phyloP scores from a whole-genome alignment of 2,113 vertebrate species.

The Campylomormyrus tamandua region DNA sequence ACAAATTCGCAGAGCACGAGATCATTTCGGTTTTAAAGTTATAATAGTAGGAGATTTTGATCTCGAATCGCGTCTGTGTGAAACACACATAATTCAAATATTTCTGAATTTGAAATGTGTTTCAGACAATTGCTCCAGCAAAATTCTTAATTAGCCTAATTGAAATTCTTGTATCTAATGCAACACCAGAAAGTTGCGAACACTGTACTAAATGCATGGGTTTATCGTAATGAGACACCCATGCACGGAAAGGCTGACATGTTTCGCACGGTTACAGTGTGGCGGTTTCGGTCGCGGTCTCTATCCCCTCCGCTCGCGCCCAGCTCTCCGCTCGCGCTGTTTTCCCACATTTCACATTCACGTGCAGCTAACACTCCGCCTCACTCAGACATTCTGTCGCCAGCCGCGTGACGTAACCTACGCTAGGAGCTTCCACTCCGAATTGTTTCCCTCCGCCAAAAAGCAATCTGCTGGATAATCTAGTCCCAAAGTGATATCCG shows the following conservation, averaged over 20 bases:
- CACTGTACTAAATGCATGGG: background rate
- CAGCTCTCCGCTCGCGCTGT: slow-evolving; percentile 42
- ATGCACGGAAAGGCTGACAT: background rate
- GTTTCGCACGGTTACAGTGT: background rate
- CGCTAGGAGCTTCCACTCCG: slow-evolving; percentile 42
- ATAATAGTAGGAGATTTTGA: background rate
- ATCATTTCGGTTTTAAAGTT: background rate
- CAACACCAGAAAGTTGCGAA: background rate
- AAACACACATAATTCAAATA: background rate
- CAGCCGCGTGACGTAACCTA: slow-evolving; percentile 65
- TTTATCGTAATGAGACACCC: background rate
- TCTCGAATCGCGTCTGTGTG: background rate
- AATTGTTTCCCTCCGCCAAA: slow-evolving; percentile 55
- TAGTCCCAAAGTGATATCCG: slow-evolving; percentile 48
- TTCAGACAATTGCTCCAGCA: background rate
- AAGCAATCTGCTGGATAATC: slow-evolving; percentile 42
- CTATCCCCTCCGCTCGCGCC: background rate
- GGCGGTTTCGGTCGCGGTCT: background rate
- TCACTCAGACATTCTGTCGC: slow-evolving; percentile 75
- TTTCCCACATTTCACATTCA: slow-evolving; percentile 65
- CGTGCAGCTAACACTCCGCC: slow-evolving; percentile 62
- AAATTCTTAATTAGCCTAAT: background rate
- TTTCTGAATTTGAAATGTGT: background rate
- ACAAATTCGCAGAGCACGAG: background rate
- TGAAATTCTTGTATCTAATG: background rate